Percentiles rank a stretch among this genome's conserved stretches.
Evolutionary conservation across 92 coral and sea anemone species (phyloP).

Genomic region (Umimayanthus kanabou): DNA sequence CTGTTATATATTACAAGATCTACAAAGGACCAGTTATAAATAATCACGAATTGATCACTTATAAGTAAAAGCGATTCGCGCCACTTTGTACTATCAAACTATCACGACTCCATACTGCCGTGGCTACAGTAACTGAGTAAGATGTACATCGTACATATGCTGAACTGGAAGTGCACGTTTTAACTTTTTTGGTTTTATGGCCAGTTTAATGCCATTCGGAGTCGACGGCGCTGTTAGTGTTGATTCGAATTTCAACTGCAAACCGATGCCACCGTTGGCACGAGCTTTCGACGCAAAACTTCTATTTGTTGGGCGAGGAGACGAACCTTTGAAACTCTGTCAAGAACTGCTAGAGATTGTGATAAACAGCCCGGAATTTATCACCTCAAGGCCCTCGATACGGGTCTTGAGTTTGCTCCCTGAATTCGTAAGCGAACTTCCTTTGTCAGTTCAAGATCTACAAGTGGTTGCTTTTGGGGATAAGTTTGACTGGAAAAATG

Average conservation of each 20-base stretch:
- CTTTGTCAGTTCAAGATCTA: conserved; percentile 56
- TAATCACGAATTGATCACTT: not conserved
- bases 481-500: conserved; percentile 74
- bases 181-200: not conserved
- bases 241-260: conserved; percentile 29
- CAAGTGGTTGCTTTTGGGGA: conserved; percentile 79
- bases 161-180: not conserved
- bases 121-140: no score
- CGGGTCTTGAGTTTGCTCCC: conserved; percentile 76
- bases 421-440: conserved; percentile 60
- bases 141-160: not conserved
- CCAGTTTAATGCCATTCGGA: conserved; percentile 28
- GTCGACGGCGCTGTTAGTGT: conserved; percentile 23
- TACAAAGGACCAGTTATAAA: conserved; percentile 6
- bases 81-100: not conserved
- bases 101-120: not conserved
- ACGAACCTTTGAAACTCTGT: conserved; percentile 71
- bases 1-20: not conserved
- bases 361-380: conserved; percentile 56
- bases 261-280: conserved; percentile 34
- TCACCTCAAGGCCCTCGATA: conserved; percentile 68
- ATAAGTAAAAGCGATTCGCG: not conserved
- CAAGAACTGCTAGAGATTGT: conserved; percentile 68
- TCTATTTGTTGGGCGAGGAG: conserved; percentile 71
- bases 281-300: conserved; percentile 72